These are phyloP conservation scores for Timandra comae DNA, from an alignment of 2,888 invertebrate species.

Conservation along the genomic window DNA sequence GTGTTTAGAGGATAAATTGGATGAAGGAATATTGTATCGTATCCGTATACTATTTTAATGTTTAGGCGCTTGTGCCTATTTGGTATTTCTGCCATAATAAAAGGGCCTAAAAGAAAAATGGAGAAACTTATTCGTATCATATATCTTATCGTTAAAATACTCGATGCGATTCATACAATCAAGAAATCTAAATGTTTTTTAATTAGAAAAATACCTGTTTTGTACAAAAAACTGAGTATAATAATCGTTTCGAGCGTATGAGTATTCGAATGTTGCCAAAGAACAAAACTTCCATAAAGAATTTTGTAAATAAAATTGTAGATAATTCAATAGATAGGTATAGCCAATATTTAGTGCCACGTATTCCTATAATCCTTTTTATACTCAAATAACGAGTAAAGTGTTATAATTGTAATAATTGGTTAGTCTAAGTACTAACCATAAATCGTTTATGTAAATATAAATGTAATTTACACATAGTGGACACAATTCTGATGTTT, in stretches of 20 bases:
- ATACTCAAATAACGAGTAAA: constrained; percentile 35
- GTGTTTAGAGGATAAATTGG: too few species aligned
- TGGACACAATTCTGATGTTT: too few species aligned
- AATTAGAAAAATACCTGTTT: too few species aligned
- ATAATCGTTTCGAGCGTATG: constrained; percentile 2
- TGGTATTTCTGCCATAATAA: too few species aligned
- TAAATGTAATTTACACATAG: constrained; percentile 48
- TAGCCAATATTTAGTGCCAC: constrained; percentile 56
- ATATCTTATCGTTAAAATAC: too few species aligned
- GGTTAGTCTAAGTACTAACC: constrained; percentile 12
- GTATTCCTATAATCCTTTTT: constrained; percentile 48
- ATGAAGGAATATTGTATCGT: too few species aligned
- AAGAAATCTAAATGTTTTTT: too few species aligned
- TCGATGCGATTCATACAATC: too few species aligned
- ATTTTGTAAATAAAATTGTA: constrained; percentile 58
- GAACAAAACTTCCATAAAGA: constrained; percentile 37
- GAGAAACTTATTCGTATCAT: too few species aligned
- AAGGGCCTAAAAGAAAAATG: too few species aligned
- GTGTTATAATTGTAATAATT: constrained; percentile 19
- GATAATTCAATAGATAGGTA: constrained; percentile 45
- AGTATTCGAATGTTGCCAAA: constrained; percentile 47
- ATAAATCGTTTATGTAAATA: constrained; percentile 55
- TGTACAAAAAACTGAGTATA: constrained; percentile 3
- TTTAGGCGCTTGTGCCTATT: too few species aligned
- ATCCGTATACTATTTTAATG: too few species aligned